Evolutionary conservation across 2,797 vertebrate genomes (phyloP), one percentile per base, ranked within the genome.

Genomic region (Parotocinclus haroldoi): DNA sequence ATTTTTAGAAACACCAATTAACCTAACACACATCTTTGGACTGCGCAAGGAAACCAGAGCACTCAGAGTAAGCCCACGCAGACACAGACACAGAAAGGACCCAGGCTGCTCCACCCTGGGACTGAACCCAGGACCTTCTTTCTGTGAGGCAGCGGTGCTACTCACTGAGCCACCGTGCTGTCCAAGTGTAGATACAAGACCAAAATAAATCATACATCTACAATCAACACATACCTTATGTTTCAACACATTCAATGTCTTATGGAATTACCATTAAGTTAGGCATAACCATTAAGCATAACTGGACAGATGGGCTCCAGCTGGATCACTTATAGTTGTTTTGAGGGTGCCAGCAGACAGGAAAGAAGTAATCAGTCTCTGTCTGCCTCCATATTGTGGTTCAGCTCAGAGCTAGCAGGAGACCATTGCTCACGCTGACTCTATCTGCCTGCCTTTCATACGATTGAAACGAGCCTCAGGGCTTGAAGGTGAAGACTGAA

Each of bases 391-490:
- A 73, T 73, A 78, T 57, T 53, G 68, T 48, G 53, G 69, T 78
- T 73, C 62, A 79, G 73, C 65, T 68, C 63, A 61, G 49, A 67
- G 70, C 72, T 68, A 72, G 72, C 65, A 69, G 78, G 65, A 79
- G 82, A 69, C 81, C 85, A 89, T 85, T 58, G 66, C 73, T 87
- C 79, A 81, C 84, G 71, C 68, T 79, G 79, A 76, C 72, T 76
- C 79, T 71, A 46, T 46, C 13, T 58, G 71, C 69, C 66, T 71
- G 78, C 70, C 64, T 74, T 80, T 76, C n/a, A 53, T 73, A 60
- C 70, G 55, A 69, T 72, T 52, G 57, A 51, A 59, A 62, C 46
- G 65, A 62, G 66, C 77, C 66, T 71, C 48, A 9, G 63, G 76
- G 54, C 16, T 66, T 50, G 10, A 55, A 45, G 55, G 59, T 42